Evolutionary conservation across 2,113 vertebrate species (phyloP), one percentile per base, ranked within the genome.

Genomic region (Canis aureus): DNA sequence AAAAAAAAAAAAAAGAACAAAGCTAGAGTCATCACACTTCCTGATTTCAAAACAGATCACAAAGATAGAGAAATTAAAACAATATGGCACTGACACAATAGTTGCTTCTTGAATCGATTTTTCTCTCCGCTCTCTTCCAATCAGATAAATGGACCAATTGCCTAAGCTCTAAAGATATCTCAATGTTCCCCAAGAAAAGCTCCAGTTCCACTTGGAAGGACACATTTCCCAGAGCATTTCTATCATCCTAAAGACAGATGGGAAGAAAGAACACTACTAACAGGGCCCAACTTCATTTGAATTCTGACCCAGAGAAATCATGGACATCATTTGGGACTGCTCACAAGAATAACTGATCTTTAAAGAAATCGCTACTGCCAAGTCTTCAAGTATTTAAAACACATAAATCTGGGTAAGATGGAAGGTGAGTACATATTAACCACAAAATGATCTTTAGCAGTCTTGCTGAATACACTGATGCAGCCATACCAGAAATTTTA

Each of bases 341-440:
- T 83, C 11, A 11, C 74, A 90, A 66, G 17, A 95, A 94, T 35
- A 27, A 57, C 81, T 94, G 79, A 20, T 94, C 38, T 94, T 91
- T 94, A 91, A 94, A 96, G 94, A 71, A 32, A 88, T 25, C 59
- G 71, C 29, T 43, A 78, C 55, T 23, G 0, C 3, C 3, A 51
- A 78, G 25, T 76, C 59, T 81, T 13, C 87, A 95, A 74, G 9
- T 76, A 92, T 88, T 83, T 91, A 64, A 73, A 95, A 60, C 51
- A 95, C 19, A 87, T 49, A 83, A 62, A 51, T 19, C 53, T 90
- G 57, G n/a, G 91, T 86, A 86, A 95, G 91, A 92, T 38, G 55
- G 6, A 97, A 71, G 43, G 4, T 35, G 11, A 76, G 11, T 74
- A 25, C 2, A 32, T 25, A 83, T 55, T 60, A 96, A 60, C 43